phyloP scores from a whole-genome alignment of 2,888 invertebrate genomes.

The Orgyia antiqua region DNA sequence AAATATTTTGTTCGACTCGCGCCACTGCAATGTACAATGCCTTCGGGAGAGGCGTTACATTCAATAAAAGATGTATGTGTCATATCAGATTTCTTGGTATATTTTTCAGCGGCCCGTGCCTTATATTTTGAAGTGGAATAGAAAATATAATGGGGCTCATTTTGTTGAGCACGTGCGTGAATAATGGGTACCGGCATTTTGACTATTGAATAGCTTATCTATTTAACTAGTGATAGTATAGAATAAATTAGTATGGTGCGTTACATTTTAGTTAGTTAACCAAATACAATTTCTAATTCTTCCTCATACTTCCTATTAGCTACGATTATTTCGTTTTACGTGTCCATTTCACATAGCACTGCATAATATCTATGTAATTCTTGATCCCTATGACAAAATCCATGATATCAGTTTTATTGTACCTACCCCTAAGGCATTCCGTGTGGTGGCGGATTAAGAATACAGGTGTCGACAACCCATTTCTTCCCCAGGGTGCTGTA shows the following conservation, averaged over 20 bases:
- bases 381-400: too few relatives aligned
- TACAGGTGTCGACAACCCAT: too few relatives aligned
- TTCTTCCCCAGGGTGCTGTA: too few relatives aligned
- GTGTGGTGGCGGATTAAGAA: too few relatives aligned
- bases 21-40: constrained; percentile 63
- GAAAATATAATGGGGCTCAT: constrained; percentile 57
- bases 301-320: too few relatives aligned
- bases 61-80: constrained; percentile 55
- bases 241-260: constrained; percentile 24
- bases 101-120: constrained; percentile 72
- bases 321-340: too few relatives aligned
- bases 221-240: constrained; percentile 26
- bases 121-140: constrained; percentile 44
- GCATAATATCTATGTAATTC: too few relatives aligned
- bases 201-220: constrained; percentile 31
- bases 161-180: constrained; percentile 67
- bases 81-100: constrained; percentile 74
- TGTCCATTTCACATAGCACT: too few relatives aligned
- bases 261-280: too few relatives aligned
- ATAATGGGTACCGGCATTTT: constrained; percentile 44
- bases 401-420: too few relatives aligned
- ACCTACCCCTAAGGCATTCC: too few relatives aligned
- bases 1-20: constrained; percentile 71
- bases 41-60: constrained; percentile 50
- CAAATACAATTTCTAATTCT: too few relatives aligned